Evolutionary conservation across 2,113 vertebrate genomes (phyloP), one percentile per base, ranked within the genome.

Genomic region (Phrynosoma platyrhinos): DNA sequence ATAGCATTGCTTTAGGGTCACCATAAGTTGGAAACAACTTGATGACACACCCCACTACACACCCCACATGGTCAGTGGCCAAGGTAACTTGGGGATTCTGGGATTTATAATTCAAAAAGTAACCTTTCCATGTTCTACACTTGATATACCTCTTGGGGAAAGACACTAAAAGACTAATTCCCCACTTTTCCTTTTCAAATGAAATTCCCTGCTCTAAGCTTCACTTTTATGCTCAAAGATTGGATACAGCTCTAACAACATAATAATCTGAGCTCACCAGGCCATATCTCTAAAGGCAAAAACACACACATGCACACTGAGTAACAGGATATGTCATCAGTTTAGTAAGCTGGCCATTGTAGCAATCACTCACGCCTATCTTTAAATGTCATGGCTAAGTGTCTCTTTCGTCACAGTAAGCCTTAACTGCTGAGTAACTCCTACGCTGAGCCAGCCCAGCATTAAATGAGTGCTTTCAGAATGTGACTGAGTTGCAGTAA

Each of bases 341-440:
- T 42, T 18, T 55, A 84, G 82, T 84, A 87, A 89, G 30, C 62
- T 89, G 82, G 75, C 10, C 20, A 2, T 79, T 91, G 89, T 4
- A 32, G 68, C 82, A 75, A 89, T 81, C 81, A 79, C 91, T 86
- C 83, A 84, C 36, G 42, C 23, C 86, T 7, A 25, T 12, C 86
- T 87, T 36, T 79, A 89, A 93, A 87, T 20, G 68, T 23, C 10
- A 66, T 53, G 40, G 71, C 58, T 87, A 93, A 40, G 69, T 79
- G 86, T 77, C 86, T 87, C 85, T 90, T 88, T 87, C 82, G 81
- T 3, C 87, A 88, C 42, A 86, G 86, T 85, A 83, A 8, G 20
- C 10, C 53, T 16, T 89, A 85, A 90, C 86, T 83, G 52, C 30
- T 62, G 88, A n/a, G 6, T 88, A 85, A 91, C 86, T 84, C 62